phyloP scores from a whole-genome alignment of 1,140 invertebrate species.

The Cyrtorhinus lividipennis region DNA sequence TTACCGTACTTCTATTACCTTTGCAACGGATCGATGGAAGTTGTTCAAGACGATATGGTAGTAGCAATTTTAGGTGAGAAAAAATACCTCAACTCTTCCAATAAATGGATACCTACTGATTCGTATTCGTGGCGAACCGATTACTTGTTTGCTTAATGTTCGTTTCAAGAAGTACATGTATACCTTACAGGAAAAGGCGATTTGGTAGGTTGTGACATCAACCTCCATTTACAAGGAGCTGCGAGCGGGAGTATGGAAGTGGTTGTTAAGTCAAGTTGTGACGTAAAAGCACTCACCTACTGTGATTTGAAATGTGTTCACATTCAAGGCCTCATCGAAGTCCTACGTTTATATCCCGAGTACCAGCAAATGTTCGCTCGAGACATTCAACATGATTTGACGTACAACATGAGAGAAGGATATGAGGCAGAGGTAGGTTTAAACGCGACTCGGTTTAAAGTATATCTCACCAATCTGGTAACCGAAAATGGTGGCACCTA shows the following conservation, averaged over 20 bases:
- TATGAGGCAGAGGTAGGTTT: constrained; percentile 63
- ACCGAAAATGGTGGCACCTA: neutral
- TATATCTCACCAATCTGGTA: neutral
- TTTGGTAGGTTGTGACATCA: constrained; percentile 88
- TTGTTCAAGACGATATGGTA: constrained; percentile 94
- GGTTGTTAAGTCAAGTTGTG: constrained; percentile 81
- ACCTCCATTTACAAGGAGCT: constrained; percentile 47
- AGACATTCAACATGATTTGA: constrained; percentile 89
- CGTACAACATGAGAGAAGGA: constrained; percentile 86
- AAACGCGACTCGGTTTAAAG: no score
- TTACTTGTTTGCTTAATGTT: no score
- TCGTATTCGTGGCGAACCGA: no score
- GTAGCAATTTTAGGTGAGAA: constrained; percentile 90
- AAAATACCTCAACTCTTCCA: no score
- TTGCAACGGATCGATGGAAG: constrained; percentile 96
- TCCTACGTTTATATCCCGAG: constrained; percentile 79
- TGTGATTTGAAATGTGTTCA: constrained; percentile 91
- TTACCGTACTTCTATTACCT: constrained; percentile 92
- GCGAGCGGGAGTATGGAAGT: constrained; percentile 44
- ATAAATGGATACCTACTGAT: no score
- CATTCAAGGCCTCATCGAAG: constrained; percentile 78
- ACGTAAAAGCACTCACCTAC: constrained; percentile 87
- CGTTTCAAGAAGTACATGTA: no score
- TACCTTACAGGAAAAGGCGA: constrained; percentile 95
- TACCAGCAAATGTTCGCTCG: constrained; percentile 85